A percentile compares a stretch with the other conserved stretches of the same genome.
Evolutionary conservation across 2,113 vertebrate species (phyloP).

Genomic region (Hypocryptadius cinnamomeus): DNA sequence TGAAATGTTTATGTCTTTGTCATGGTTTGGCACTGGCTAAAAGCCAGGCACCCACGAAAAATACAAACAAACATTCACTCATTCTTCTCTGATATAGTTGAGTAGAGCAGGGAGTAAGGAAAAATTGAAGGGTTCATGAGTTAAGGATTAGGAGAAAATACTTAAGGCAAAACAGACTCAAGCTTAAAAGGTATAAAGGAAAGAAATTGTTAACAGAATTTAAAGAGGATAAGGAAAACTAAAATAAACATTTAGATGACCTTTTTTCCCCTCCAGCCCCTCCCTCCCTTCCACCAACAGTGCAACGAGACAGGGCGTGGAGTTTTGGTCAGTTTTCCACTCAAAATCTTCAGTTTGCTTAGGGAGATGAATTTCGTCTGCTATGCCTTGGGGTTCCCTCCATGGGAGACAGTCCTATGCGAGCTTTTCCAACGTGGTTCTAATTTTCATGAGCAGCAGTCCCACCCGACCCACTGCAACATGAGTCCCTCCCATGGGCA

Average conservation of each 20-base stretch:
- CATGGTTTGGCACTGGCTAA: neutral
- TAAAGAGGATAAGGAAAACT: neutral
- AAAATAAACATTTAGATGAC: neutral
- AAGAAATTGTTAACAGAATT: neutral
- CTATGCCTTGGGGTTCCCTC: neutral
- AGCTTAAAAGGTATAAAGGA: neutral
- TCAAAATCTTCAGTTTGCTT: neutral
- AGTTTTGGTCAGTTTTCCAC: neutral
- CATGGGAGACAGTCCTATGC: too few relatives aligned
- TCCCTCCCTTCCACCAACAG: neutral
- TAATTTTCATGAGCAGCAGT: neutral
- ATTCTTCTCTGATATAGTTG: neutral
- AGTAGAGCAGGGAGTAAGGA: neutral
- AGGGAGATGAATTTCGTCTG: neutral
- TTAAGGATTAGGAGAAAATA: neutral
- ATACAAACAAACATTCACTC: neutral
- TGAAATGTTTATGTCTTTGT: neutral
- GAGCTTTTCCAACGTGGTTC: neutral
- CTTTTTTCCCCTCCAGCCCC: neutral
- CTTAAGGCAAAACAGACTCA: neutral
- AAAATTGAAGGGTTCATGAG: neutral
- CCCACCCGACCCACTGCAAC: neutral
- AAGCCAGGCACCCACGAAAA: neutral
- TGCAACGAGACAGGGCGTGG: rapidly evolving
- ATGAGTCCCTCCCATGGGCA: neutral